Base-by-base conservation (phyloP, 1,140 invertebrate species). In the Aphaenogaster ashmeadi region DNA sequence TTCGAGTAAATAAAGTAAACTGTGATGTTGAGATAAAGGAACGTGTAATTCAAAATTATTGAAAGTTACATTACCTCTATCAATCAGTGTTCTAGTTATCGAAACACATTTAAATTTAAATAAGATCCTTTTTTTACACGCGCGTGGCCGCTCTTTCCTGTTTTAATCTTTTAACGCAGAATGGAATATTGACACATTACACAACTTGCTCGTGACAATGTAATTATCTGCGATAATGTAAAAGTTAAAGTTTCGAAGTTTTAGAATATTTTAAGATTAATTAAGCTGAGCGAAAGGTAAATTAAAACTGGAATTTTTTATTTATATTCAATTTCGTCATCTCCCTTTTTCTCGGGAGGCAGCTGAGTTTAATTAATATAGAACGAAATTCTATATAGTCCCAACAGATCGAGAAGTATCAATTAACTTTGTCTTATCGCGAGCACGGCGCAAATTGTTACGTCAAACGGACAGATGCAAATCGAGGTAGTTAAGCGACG, bases 381-480 rank as follows among this genome's bases (percentile, higher is more conserved):
- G 27, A 60, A 58, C 54, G n/a, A 60, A 41, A 41, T n/a, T 77
- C 54, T 21, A 9, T 50, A n/a, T 15, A 15, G 13, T 47, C 41
- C 18, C 38, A 36, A n/a, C 6, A 18, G 44, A 41, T 81, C 27
- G 15, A 36, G 38, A 21, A 52, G 13, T 27, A 60, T 77, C 78
- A 71, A 41, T 81, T 69, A 81, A 60, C 6, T 54, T 41, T 15
- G 18, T 58, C 27, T 81, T 62, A 44, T 6, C 27, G 18, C 21
- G 38, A 44, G 11, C 9, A 21, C 66, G 78, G 9, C 18, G 67
- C 41, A 60, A 74, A 60, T 74, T 60, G 54, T 60, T 47, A 58
- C 38, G 50, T 13, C 54, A 47, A 74, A 83, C 18, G 9, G 79
- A 27, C 27, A 74, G 52, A 74, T 83, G 80, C 67, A 74, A 74